Conservation (phyloP, 2,797 vertebrate species). For the Phyllotis vaccarum region DNA sequence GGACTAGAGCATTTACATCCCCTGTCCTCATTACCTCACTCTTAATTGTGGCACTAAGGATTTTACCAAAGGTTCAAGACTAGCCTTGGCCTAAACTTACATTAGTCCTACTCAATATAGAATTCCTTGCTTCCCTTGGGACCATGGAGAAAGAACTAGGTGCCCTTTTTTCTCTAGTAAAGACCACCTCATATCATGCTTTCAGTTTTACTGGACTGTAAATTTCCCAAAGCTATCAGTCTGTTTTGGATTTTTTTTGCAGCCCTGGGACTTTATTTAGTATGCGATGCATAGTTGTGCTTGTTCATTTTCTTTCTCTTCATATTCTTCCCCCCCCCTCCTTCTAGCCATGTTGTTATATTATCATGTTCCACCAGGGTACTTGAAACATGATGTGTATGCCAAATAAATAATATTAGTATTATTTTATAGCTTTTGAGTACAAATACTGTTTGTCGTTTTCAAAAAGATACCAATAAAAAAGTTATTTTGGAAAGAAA, state of each 20-base stretch:
- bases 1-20: neutral
- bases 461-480: slow-evolving; percentile 23
- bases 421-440: neutral
- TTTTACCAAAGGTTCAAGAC: slow-evolving; percentile 25
- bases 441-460: slow-evolving; percentile 3
- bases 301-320: neutral
- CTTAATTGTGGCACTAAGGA: neutral
- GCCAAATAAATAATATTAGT: slow-evolving; percentile 7
- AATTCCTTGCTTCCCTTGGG: neutral
- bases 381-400: neutral
- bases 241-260: neutral
- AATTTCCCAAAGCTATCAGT: neutral
- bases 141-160: slow-evolving; percentile 6
- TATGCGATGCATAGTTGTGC: neutral
- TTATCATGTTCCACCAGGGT: neutral
- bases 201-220: neutral
- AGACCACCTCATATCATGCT: neutral
- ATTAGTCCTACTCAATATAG: neutral
- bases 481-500: slow-evolving; percentile 51
- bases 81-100: neutral
- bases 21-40: neutral
- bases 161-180: neutral
- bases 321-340: neutral
- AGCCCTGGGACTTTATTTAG: neutral
- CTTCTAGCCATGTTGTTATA: neutral